A percentile compares a stretch with the other conserved stretches of the same genome.
phyloP scores from a whole-genome alignment of 2,797 vertebrate genomes.

The Alfaro cultratus region DNA sequence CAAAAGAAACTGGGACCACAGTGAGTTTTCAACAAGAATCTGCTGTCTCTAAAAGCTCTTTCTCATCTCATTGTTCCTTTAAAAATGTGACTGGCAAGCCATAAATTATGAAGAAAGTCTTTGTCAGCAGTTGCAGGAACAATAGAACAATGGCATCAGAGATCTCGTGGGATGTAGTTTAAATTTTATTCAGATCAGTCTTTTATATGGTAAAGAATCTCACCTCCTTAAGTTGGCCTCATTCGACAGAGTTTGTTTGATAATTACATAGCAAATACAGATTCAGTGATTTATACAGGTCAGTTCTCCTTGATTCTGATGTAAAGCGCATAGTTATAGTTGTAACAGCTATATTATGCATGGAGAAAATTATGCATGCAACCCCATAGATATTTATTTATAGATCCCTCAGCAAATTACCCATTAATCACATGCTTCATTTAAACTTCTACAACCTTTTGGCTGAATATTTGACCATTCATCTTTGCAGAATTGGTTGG shows the following conservation, averaged over 20 bases:
- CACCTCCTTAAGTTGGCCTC: slow-evolving; percentile 1
- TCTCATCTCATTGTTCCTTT: background rate
- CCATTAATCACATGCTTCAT: background rate
- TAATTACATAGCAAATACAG: slow-evolving; percentile 2
- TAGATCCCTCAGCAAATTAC: background rate
- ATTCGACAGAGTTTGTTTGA: background rate
- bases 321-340: background rate
- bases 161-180: background rate
- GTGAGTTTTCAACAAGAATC: slow-evolving; percentile 1
- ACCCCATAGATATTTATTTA: background rate
- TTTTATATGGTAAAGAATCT: slow-evolving; percentile 2
- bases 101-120: slow-evolving; percentile 4
- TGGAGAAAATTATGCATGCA: background rate
- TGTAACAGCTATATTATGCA: background rate
- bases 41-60: background rate
- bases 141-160: slow-evolving; percentile 2
- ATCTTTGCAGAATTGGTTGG: background rate
- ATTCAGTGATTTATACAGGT: background rate
- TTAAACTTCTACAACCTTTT: background rate
- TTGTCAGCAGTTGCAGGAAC: slow-evolving; percentile 1
- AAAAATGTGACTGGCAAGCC: slow-evolving; percentile 10
- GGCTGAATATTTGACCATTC: background rate
- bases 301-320: background rate
- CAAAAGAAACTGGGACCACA: background rate
- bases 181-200: background rate